Conservation (phyloP, 2,797 vertebrate genomes). For the Lacerta agilis region DNA sequence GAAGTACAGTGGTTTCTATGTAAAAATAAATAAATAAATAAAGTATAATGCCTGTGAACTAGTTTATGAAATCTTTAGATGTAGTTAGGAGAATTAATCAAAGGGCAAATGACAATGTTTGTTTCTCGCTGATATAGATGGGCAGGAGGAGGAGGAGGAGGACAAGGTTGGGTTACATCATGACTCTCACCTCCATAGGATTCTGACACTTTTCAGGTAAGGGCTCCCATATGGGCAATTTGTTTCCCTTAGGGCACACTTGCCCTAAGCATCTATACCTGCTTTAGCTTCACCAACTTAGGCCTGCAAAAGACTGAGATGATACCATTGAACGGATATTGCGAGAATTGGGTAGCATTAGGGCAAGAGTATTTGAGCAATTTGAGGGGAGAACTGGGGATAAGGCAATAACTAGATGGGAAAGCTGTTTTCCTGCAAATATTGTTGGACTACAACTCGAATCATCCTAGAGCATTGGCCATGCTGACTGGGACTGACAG, state of each 20-base stretch:
- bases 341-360: neutral
- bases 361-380: neutral
- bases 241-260: neutral
- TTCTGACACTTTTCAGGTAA: neutral
- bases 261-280: neutral
- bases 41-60: constrained; percentile 24
- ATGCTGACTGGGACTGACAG: neutral
- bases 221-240: too few relatives aligned
- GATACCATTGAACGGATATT: too few relatives aligned
- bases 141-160: neutral
- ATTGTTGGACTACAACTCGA: neutral
- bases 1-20: constrained; percentile 25
- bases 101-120: neutral
- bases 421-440: neutral
- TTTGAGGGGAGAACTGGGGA: neutral
- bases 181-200: neutral
- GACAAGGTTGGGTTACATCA: neutral
- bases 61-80: constrained; percentile 15
- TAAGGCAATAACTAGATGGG: neutral
- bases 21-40: neutral
- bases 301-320: neutral
- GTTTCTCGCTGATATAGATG: neutral
- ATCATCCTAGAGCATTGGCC: neutral
- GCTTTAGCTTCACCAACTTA: neutral
- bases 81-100: constrained; percentile 18